Evolutionary conservation across 2,797 vertebrate genomes (phyloP), one percentile per base, ranked within the genome.

Genomic region (Tympanoctomys barrerae): DNA sequence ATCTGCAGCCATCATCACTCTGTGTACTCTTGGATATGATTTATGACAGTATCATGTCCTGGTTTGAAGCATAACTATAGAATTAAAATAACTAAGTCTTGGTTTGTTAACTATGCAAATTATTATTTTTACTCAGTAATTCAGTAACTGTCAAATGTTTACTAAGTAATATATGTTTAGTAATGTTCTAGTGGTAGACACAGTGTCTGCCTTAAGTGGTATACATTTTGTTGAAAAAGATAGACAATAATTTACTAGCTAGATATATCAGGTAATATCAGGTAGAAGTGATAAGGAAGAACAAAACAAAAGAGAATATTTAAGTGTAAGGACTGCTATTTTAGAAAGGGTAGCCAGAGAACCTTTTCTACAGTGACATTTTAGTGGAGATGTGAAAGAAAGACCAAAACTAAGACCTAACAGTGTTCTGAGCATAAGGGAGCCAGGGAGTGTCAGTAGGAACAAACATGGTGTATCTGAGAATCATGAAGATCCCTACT

Each of bases 321-420:
- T 66, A 79, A 19, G 28, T 85, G 2, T 82, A 42, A 87, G 31
- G 33, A 77, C 18, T 82, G 70, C 66, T 80, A 2, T 46, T 89
- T 89, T 22, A 90, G 71, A 81, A 85, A 49, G 14, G 31, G 42
- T 85, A 24, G 68, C 71, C 54, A 91, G 33, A 57, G 31, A 94
- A 91, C 26, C 21, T 80, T 90, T 86, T 81, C 66, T 85, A 33
- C 91, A 81, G 68, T 62, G 62, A 71, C 31, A 68, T 94, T 59
- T 66, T 70, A 57, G 24, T 64, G 28, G 62, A 87, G 87, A 57
- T 49, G 33, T 90, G 21, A 61, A 7, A 73, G 31, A 81, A 68
- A 81, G 36, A 57, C n/a, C 8, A 42, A 68, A 46, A 31, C 73
- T 87, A 52, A 89, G 31, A 87, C 77, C 21, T 66, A 10, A 2